Evolutionary conservation across 2,797 vertebrate species (phyloP), one percentile per base, ranked within the genome.

Genomic region (Argentina silus): DNA sequence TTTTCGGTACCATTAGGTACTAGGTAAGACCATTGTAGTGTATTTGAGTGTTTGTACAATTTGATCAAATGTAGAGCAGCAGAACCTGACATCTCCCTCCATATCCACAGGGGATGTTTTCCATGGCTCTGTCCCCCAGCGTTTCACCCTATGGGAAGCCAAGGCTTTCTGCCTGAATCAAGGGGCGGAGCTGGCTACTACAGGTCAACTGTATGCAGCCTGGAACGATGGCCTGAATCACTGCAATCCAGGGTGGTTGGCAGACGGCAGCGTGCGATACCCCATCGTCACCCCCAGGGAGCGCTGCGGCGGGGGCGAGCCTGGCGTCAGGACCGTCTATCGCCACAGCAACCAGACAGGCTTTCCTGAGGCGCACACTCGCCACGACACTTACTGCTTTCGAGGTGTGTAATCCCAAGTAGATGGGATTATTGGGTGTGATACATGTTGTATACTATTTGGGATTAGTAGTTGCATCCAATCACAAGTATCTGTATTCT

Each of bases 161-260:
- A 91, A 67, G 55, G 87, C 67, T 0, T 94, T 88, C 75, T 99
- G 98, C 80, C 82, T 73, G 85, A 90, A 82, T 2, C 88, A 92
- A 9, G 95, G 93, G 0, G 92, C 95, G 0, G 85, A 91, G 74
- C 86, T 99, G 43, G 96, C 97, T 8, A 94, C 92, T 53, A 95
- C 96, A 0, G 95, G 95, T 62, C 96, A 99, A 89, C 92, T 99
- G 0, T 96, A 97, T 0, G 95, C 94, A 0, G 97, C 97, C 15
- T 98, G 96, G 97, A 95, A 87, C 0, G 92, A 93, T 0, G 97
- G 97, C 10, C 86, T 98, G 80, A 94, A 98, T 77, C 93, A 93
- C 87, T 98, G 97, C 89, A 96, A 91, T 81, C 96, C 97, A 0
- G 97, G 97, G 8, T 99, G 98, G 97, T 88, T 99, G 79, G 96